These are phyloP conservation scores for Lepus townsendii DNA, from an alignment of 2,797 vertebrate genomes.

Conservation along the genomic window DNA sequence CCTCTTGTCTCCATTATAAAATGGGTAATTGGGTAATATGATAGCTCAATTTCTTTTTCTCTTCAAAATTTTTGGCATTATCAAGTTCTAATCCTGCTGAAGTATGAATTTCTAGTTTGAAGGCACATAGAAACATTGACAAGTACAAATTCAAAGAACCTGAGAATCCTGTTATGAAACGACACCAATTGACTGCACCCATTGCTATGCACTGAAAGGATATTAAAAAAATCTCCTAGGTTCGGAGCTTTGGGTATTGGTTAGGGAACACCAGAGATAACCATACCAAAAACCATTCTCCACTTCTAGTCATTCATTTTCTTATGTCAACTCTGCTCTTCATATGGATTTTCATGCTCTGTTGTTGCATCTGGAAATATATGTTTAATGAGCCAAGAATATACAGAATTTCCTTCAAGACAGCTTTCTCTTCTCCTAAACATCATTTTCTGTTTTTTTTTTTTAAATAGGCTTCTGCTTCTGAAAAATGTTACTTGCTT, in stretches of 20 bases:
- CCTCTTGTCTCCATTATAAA: neutral
- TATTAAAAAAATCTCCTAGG: neutral
- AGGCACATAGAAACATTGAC: neutral
- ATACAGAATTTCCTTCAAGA: neutral
- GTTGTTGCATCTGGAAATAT: neutral
- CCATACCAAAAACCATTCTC: neutral
- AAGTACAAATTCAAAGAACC: slow-evolving; percentile 7
- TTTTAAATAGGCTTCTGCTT: neutral
- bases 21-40: neutral
- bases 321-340: neutral
- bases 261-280: neutral
- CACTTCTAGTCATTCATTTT: slow-evolving; percentile 11
- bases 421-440: neutral
- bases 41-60: neutral
- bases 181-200: neutral
- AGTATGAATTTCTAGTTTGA: slow-evolving; percentile 23
- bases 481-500: neutral
- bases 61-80: slow-evolving; percentile 15
- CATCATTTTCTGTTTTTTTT: neutral
- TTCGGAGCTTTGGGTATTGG: neutral
- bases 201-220: neutral
- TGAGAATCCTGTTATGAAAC: neutral
- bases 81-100: neutral
- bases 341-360: neutral
- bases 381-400: neutral